Conservation (phyloP, 2,797 vertebrate genomes). For the Amblyraja radiata region DNA sequence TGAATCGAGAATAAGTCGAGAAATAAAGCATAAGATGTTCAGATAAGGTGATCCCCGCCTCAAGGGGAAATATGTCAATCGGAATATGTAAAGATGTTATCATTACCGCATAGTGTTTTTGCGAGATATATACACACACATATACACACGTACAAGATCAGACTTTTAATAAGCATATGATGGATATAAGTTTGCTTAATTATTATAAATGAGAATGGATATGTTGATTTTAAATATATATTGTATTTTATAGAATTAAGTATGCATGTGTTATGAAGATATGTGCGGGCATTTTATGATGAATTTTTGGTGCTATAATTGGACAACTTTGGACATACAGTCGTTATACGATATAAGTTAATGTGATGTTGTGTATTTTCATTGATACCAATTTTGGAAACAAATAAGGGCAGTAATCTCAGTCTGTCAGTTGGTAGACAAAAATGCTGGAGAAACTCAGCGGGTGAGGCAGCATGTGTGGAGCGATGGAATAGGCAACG, state of each 20-base stretch:
- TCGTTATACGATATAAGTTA: background rate
- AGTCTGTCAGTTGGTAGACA: background rate
- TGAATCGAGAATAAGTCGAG: no score
- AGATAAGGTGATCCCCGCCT: no score
- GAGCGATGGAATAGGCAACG: no score
- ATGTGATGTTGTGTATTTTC: background rate
- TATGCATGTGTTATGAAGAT: background rate
- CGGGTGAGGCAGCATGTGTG: no score
- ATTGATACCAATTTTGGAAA: background rate
- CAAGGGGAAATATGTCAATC: no score
- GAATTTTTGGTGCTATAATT: background rate
- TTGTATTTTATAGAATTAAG: background rate
- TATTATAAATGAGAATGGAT: background rate
- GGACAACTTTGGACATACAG: background rate
- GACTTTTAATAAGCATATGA: no score
- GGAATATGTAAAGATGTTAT: no score
- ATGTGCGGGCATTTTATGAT: background rate
- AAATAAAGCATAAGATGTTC: no score
- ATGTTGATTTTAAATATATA: background rate
- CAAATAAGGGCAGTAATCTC: background rate
- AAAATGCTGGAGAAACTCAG: no score
- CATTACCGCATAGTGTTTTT: no score
- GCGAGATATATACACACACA: no score
- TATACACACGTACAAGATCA: no score
- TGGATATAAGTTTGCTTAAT: background rate